These are phyloP conservation scores for Luehdorfia chinensis DNA, from an alignment of 1,140 invertebrate species.

Conservation along the genomic window DNA sequence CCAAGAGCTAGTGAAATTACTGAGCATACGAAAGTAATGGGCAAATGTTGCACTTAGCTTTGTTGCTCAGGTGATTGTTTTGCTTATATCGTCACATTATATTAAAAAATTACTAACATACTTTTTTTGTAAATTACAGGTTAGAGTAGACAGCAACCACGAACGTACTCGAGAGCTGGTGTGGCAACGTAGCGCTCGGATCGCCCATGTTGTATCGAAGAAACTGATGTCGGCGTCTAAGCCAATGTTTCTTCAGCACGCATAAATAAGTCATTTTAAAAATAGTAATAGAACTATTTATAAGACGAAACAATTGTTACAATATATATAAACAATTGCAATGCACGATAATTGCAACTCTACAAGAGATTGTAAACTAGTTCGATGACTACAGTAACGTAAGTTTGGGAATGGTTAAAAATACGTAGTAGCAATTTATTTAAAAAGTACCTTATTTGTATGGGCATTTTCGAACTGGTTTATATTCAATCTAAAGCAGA, in stretches of 20 bases:
- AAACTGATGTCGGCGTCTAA: conserved; percentile 86
- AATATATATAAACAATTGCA: no score
- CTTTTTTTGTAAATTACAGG: no score
- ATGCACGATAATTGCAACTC: neutral
- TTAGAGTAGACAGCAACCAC: conserved; percentile 89
- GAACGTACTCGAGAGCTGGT: conserved; percentile 89
- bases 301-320: neutral
- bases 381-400: conserved; percentile 10
- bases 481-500: neutral
- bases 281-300: conserved; percentile 6
- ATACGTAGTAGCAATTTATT: conserved; percentile 4
- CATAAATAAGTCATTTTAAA: conserved; percentile 33
- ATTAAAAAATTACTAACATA: no score
- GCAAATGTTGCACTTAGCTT: no score
- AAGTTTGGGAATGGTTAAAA: neutral
- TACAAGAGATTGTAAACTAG: conserved; percentile 5
- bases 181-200: conserved; percentile 87
- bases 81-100: no score
- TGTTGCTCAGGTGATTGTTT: no score
- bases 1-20: no score
- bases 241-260: conserved; percentile 80
- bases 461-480: conserved; percentile 13
- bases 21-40: no score
- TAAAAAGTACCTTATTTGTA: no score
- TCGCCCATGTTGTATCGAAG: conserved; percentile 88